These are phyloP conservation scores for Nomada fucata DNA, from an alignment of 2,888 invertebrate genomes.

Conservation along the genomic window DNA sequence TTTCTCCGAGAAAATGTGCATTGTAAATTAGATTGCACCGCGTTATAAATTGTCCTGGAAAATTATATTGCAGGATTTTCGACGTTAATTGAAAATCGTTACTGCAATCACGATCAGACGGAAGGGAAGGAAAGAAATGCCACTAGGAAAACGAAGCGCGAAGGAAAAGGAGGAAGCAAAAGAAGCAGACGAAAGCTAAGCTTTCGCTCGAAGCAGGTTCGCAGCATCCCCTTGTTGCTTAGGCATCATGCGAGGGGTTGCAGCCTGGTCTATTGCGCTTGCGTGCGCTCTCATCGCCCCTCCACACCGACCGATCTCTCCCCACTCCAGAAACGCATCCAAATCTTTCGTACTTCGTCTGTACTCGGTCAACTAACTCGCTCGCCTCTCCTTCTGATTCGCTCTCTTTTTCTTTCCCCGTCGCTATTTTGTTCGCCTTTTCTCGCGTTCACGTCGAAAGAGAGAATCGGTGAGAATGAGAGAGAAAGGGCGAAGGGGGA, in stretches of 20 bases:
- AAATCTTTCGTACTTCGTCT: conserved; percentile 64
- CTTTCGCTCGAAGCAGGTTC: conserved; percentile 72
- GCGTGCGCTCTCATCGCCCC: conserved; percentile 60
- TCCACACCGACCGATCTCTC: conserved; percentile 32
- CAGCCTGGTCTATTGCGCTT: conserved; percentile 59
- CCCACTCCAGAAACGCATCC: conserved; percentile 48
- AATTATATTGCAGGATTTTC: not conserved
- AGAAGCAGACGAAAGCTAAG: conserved; percentile 55
- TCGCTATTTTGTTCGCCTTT: conserved; percentile 54
- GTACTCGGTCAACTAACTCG: conserved; percentile 59
- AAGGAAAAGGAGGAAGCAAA: conserved; percentile 40
- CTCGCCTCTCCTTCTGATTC: conserved; percentile 42
- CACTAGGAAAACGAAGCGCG: not conserved
- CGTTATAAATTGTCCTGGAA: not conserved
- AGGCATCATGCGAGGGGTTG: conserved; percentile 64
- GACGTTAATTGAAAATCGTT: not conserved
- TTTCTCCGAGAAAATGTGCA: too few relatives aligned
- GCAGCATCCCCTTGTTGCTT: conserved; percentile 73
- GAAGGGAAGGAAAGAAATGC: conserved; percentile 4
- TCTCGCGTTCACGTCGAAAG: conserved; percentile 26
- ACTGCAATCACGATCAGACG: conserved; percentile 12
- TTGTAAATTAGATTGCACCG: too few relatives aligned
- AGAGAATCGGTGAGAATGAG: not conserved
- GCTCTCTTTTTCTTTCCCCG: conserved; percentile 21
- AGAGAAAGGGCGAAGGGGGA: not conserved